Evolutionary conservation across 2,888 invertebrate genomes (phyloP).

Genomic region (Hanleya hanleyi): DNA sequence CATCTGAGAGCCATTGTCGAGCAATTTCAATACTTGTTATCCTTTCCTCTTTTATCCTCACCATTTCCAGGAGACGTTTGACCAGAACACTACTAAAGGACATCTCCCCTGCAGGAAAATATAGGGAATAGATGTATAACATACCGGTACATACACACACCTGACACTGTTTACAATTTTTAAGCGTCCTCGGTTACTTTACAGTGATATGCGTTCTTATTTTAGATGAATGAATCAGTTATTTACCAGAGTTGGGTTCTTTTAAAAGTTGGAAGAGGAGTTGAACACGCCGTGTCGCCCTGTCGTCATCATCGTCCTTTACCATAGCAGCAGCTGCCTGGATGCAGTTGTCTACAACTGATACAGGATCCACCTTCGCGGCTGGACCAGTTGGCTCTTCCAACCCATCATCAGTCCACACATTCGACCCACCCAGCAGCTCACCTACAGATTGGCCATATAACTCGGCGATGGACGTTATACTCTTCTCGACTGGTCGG

Average conservation of each 20-base stretch:
- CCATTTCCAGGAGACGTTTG: constrained; percentile 43
- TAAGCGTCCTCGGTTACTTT: too few species aligned
- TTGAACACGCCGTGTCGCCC: constrained; percentile 54
- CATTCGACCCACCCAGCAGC: constrained; percentile 24
- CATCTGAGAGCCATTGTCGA: constrained; percentile 54
- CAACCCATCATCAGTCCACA: not conserved
- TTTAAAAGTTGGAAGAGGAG: constrained; percentile 44
- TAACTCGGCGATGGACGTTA: constrained; percentile 47
- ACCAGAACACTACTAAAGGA: constrained; percentile 42
- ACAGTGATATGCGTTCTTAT: too few species aligned
- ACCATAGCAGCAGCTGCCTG: constrained; percentile 59
- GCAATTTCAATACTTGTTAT: constrained; percentile 17
- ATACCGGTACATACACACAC: too few species aligned
- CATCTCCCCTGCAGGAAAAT: not conserved
- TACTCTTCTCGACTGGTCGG: constrained; percentile 32
- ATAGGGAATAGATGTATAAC: not conserved
- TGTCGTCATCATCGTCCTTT: constrained; percentile 40
- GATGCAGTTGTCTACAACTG: constrained; percentile 35
- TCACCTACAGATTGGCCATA: constrained; percentile 39
- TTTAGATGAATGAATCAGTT: too few species aligned
- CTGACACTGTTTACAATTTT: too few species aligned
- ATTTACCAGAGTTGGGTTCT: constrained; percentile 3
- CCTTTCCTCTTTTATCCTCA: constrained; percentile 52
- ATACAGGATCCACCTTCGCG: not conserved
- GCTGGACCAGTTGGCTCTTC: not conserved